Conservation (phyloP, 2,113 vertebrate species). For the Labeo rohita region DNA sequence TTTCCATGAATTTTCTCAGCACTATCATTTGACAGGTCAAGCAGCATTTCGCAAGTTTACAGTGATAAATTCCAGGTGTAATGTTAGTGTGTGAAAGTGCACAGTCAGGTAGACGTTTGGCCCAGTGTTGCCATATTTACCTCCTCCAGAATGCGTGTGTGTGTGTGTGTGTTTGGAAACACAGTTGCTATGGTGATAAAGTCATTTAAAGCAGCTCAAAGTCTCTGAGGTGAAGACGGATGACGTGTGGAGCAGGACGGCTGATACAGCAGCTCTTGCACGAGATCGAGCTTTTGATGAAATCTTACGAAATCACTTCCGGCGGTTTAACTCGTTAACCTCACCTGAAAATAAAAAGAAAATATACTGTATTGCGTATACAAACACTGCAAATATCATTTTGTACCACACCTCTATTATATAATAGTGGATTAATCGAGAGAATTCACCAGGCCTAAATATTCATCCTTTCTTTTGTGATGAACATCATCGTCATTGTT, state of each 20-base stretch:
- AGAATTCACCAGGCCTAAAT: background rate
- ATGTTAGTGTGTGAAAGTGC: background rate
- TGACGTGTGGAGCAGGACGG: background rate
- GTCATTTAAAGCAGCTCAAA: background rate
- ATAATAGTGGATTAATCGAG: background rate
- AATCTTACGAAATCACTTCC: background rate
- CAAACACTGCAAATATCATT: background rate
- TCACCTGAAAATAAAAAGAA: background rate
- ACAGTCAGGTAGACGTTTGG: conserved; percentile 6
- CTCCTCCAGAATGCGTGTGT: background rate
- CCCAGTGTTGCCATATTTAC: conserved; percentile 15
- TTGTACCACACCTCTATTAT: background rate
- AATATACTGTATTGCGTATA: background rate
- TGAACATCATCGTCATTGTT: no score
- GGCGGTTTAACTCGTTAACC: background rate
- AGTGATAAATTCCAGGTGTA: background rate
- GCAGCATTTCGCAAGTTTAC: conserved; percentile 6
- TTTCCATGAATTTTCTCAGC: conserved; percentile 5
- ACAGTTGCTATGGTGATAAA: conserved; percentile 32
- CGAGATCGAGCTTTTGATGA: background rate
- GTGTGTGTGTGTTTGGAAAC: conserved; percentile 49
- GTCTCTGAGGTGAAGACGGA: background rate
- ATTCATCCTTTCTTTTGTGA: no score
- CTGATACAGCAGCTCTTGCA: background rate
- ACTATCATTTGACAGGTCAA: background rate